Evolutionary conservation across 2,888 invertebrate genomes (phyloP).

Genomic region (Patella depressa): DNA sequence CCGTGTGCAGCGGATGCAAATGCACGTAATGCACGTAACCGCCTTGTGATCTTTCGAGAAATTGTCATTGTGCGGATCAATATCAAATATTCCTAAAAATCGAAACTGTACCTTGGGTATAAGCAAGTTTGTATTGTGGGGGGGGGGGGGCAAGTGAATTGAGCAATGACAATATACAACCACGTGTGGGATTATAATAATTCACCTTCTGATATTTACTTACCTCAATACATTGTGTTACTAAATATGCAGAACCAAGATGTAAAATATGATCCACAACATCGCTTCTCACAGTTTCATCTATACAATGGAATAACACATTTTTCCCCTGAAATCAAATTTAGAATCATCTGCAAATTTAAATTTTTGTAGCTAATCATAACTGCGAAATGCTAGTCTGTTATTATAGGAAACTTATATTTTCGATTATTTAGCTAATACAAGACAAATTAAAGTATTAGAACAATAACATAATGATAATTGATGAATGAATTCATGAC

Average conservation of each 20-base stretch:
- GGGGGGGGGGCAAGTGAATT: no score
- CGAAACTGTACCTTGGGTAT: no score
- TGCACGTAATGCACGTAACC: no score
- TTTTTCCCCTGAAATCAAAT: conserved; percentile 51
- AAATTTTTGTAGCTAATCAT: not conserved
- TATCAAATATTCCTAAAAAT: no score
- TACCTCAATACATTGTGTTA: conserved; percentile 54
- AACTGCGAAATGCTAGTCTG: no score
- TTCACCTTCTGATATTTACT: not conserved
- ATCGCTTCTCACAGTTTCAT: conserved; percentile 43
- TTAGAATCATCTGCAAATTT: not conserved
- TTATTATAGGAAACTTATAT: no score
- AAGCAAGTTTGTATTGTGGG: no score
- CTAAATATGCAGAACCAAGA: conserved; percentile 52
- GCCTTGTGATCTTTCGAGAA: no score
- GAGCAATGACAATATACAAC: no score
- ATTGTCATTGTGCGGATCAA: no score
- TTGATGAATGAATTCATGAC: not conserved
- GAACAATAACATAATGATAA: conserved; percentile 4
- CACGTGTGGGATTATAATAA: no score
- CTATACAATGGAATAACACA: conserved; percentile 58
- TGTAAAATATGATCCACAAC: conserved; percentile 51
- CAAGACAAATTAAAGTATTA: not conserved
- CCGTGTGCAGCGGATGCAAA: no score
- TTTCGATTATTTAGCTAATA: not conserved